phyloP scores from a whole-genome alignment of 2,113 vertebrate genomes.

The Anoplopoma fimbria region DNA sequence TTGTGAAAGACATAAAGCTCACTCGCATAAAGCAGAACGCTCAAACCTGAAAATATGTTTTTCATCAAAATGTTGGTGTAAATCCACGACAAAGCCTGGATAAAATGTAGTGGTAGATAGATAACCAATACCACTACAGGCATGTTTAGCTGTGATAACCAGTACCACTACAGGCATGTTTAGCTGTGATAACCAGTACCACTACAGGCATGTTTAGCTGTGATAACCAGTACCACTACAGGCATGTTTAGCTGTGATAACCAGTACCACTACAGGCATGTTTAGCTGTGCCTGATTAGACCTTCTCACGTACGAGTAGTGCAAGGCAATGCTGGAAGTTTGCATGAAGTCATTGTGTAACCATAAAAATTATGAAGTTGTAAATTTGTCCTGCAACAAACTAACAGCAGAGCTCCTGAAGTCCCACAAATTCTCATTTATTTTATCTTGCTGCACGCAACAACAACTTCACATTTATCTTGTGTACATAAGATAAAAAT shows the following conservation, averaged over 20 bases:
- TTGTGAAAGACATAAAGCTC: neutral
- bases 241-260: no score
- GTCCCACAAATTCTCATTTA: neutral
- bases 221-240: no score
- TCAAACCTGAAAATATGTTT: neutral
- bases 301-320: neutral
- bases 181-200: no score
- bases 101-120: no score
- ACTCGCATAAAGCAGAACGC: no score
- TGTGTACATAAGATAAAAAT: neutral
- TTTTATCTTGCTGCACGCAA: neutral
- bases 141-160: no score
- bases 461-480: neutral
- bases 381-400: neutral
- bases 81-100: neutral
- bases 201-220: no score
- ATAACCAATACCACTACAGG: no score
- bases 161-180: no score
- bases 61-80: neutral
- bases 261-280: neutral
- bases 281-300: neutral
- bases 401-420: neutral
- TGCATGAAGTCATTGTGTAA: neutral
- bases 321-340: neutral
- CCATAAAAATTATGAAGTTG: neutral